Percentiles rank a stretch among this genome's conserved stretches.
phyloP scores from a whole-genome alignment of 1,140 invertebrate genomes.

The Hesperophylax magnus region DNA sequence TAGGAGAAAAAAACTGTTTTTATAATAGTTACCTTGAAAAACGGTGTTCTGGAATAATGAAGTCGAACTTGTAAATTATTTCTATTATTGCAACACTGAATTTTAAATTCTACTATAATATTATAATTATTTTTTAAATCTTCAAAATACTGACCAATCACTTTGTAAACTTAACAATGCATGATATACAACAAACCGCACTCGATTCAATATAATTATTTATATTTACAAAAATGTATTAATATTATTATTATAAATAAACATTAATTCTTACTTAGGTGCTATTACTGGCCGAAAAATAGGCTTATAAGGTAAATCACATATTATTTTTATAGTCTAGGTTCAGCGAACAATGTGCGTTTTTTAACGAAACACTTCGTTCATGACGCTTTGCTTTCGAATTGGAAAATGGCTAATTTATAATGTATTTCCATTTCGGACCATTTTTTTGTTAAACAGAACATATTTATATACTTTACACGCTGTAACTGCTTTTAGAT shows the following conservation, averaged over 20 bases:
- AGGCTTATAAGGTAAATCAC: conserved; percentile 23
- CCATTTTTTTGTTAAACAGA: not conserved
- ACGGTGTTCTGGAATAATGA: too few relatives aligned
- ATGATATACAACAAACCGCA: too few relatives aligned
- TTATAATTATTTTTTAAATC: too few relatives aligned
- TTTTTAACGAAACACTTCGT: not conserved
- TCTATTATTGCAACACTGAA: too few relatives aligned
- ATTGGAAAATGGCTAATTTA: not conserved
- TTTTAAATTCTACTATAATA: too few relatives aligned
- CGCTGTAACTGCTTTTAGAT: not conserved
- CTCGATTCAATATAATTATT: too few relatives aligned
- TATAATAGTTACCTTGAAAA: too few relatives aligned
- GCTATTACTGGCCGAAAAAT: conserved; percentile 31
- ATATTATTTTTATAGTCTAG: conserved; percentile 28
- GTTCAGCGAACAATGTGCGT: not conserved
- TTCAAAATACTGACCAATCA: conserved; percentile 22
- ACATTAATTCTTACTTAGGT: conserved; percentile 5
- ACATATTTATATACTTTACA: not conserved
- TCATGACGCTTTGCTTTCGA: conserved; percentile 4
- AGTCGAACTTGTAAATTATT: too few relatives aligned
- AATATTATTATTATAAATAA: not conserved
- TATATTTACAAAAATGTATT: conserved; percentile 18
- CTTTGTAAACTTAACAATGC: not conserved
- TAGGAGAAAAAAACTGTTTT: too few relatives aligned
- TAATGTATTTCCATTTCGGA: not conserved